Conservation (phyloP, 2,888 invertebrate species). For the Steromphala cineraria region DNA sequence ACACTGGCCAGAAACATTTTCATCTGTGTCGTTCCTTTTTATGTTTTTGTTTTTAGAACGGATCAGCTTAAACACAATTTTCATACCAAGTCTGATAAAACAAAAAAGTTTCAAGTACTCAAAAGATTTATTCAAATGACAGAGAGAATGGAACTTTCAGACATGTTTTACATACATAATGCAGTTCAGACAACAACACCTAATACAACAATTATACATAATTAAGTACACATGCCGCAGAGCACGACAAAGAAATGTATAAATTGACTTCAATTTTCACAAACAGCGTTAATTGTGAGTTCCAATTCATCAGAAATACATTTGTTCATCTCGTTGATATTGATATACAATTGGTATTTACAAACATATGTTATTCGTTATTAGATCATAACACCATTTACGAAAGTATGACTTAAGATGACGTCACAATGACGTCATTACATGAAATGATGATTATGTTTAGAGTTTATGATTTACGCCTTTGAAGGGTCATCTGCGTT, state of each 20-base stretch:
- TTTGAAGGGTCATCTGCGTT: constrained; percentile 45
- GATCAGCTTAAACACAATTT: too few relatives aligned
- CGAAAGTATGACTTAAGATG: background rate
- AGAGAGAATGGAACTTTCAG: background rate
- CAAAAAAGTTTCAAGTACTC: background rate
- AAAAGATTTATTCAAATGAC: background rate
- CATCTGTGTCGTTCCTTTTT: too few relatives aligned
- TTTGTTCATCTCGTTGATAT: too few relatives aligned
- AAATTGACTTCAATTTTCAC: too few relatives aligned
- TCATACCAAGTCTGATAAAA: background rate
- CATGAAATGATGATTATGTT: background rate
- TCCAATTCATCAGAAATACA: too few relatives aligned
- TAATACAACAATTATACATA: background rate
- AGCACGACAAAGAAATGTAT: background rate
- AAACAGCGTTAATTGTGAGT: too few relatives aligned
- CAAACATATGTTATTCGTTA: too few relatives aligned
- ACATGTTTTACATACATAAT: background rate
- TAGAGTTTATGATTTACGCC: constrained; percentile 34
- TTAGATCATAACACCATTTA: too few relatives aligned
- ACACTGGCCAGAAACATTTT: too few relatives aligned
- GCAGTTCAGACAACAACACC: background rate
- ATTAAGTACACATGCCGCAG: background rate
- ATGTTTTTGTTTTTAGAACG: too few relatives aligned
- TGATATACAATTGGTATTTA: too few relatives aligned
- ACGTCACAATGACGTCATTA: background rate